Percentiles rank a stretch among this genome's conserved stretches.
phyloP scores from a whole-genome alignment of 2,797 vertebrate species.

The Arctocebus calabarensis region DNA sequence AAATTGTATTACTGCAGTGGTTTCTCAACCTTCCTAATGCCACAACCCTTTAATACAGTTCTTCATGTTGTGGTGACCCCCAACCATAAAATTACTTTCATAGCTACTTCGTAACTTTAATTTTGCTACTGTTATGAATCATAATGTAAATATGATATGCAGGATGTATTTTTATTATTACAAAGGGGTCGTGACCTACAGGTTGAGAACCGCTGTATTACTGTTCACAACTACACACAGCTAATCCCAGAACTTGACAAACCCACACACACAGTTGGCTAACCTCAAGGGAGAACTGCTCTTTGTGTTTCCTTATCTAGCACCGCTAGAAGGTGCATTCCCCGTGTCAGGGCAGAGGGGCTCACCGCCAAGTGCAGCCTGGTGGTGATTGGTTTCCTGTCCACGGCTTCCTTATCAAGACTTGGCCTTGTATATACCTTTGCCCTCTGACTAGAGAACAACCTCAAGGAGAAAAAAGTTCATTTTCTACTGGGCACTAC shows the following conservation, averaged over 20 bases:
- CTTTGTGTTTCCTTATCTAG: rapidly evolving
- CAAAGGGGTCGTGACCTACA: too few species aligned
- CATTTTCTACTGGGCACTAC: rapidly evolving
- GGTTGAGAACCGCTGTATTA: too few species aligned
- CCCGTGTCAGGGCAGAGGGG: rapidly evolving
- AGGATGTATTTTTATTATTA: too few species aligned
- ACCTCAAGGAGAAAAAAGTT: neutral
- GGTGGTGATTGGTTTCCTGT: neutral
- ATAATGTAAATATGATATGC: too few species aligned
- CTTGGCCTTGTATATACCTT: too few species aligned
- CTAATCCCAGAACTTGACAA: neutral
- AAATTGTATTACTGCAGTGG: rapidly evolving
- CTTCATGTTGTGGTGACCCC: too few species aligned
- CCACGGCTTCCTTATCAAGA: neutral
- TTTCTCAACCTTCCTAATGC: too few species aligned
- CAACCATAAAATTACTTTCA: too few species aligned
- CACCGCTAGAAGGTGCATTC: neutral
- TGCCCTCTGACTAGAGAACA: neutral
- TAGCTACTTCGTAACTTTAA: too few species aligned
- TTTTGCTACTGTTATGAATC: too few species aligned
- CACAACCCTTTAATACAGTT: too few species aligned
- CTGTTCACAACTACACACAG: neutral
- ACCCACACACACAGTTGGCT: rapidly evolving
- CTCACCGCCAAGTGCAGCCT: rapidly evolving
- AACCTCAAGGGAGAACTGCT: neutral